A percentile compares a stretch with the other conserved stretches of the same genome.
Conservation (phyloP, 2,797 vertebrate species). For the Pantherophis alleghaniensis region DNA sequence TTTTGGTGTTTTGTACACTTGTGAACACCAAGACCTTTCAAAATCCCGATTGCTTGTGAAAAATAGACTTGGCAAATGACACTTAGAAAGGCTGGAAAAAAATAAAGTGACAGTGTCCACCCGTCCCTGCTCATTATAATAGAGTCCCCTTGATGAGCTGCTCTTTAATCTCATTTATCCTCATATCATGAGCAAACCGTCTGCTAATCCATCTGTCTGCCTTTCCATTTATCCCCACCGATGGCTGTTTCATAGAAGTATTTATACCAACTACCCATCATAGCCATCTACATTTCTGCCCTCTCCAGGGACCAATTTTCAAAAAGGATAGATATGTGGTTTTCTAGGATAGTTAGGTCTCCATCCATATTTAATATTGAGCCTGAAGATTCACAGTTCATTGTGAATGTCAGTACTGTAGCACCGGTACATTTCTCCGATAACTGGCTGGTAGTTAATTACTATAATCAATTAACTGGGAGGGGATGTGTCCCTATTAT, state of each 20-base stretch:
- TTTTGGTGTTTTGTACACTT: neutral
- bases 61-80: neutral
- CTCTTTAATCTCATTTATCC: neutral
- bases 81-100: neutral
- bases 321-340: neutral
- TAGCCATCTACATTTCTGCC: neutral
- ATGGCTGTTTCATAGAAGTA: constrained; percentile 15
- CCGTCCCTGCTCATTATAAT: neutral
- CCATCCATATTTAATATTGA: neutral
- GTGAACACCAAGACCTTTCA: neutral
- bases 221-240: neutral
- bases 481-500: neutral
- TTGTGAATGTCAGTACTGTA: neutral
- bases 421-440: neutral
- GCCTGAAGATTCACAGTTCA: neutral
- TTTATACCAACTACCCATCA: constrained; percentile 15
- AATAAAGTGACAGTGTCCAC: constrained; percentile 20
- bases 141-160: neutral
- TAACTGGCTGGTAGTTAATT: neutral
- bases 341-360: neutral
- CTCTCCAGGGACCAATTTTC: neutral
- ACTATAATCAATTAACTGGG: neutral
- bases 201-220: neutral
- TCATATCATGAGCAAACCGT: constrained; percentile 9
- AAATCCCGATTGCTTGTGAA: neutral